A percentile compares a stretch with the other conserved stretches of the same genome.
Evolutionary conservation across 2,797 vertebrate genomes (phyloP).

Genomic region (Vespertilio murinus): DNA sequence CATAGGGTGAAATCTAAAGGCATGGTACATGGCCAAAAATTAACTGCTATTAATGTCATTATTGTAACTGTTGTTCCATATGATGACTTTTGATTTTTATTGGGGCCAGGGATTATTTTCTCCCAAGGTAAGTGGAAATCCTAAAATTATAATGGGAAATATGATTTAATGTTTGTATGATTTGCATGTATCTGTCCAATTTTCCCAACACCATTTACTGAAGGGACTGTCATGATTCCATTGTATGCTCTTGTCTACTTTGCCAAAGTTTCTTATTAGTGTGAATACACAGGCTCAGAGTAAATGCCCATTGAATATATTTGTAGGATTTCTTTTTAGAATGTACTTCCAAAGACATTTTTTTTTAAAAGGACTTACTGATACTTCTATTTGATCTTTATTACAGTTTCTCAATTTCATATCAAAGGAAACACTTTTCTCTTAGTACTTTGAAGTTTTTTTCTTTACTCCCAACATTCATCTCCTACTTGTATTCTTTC

Average conservation of each 20-base stretch:
- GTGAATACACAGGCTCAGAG: not conserved
- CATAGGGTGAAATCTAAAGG: not conserved
- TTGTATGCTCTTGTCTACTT: too few species aligned
- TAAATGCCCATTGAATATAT: not conserved
- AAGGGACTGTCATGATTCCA: too few species aligned
- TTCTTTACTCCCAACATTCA: not conserved
- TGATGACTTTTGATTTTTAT: not conserved
- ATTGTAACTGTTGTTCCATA: not conserved
- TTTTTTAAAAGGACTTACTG: not conserved
- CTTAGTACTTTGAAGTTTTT: not conserved
- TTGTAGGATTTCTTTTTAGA: not conserved
- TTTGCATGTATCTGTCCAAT: too few species aligned
- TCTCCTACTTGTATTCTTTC: not conserved
- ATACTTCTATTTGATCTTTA: not conserved
- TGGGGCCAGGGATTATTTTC: not conserved
- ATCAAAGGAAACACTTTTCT: not conserved
- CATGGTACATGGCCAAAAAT: not conserved
- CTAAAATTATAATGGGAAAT: not conserved
- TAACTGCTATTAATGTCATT: not conserved
- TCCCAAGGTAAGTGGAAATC: not conserved
- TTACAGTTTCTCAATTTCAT: not conserved
- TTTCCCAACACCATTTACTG: too few species aligned
- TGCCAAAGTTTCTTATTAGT: not conserved
- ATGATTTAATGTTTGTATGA: not conserved
- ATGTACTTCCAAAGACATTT: not conserved